These are phyloP conservation scores for Muscicapa adusta DNA, from an alignment of 2,113 vertebrate genomes.

Conservation along the genomic window DNA sequence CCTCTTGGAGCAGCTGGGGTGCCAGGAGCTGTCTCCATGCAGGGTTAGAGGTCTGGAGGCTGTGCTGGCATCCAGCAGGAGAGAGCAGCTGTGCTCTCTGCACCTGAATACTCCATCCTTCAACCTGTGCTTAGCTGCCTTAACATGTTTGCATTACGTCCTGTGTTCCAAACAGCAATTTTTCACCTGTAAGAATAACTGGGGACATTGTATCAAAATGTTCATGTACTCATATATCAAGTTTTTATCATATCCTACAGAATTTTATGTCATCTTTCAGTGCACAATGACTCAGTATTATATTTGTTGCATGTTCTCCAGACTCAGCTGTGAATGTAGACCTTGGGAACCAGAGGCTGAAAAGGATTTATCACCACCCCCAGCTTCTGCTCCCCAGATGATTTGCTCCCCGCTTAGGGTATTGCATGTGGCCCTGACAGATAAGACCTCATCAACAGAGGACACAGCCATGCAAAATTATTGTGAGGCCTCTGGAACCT, in stretches of 20 bases:
- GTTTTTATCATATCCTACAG: background rate
- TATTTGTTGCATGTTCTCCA: background rate
- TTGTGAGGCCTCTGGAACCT: background rate
- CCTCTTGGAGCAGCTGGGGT: background rate
- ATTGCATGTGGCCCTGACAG: background rate
- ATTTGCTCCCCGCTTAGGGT: background rate
- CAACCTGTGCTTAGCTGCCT: background rate
- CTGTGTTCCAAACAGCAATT: background rate
- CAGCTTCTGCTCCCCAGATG: background rate
- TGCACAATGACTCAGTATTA: background rate
- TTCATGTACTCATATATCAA: background rate
- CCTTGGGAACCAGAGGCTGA: background rate
- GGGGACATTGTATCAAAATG: background rate
- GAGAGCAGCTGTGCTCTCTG: background rate
- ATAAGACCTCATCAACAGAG: accelerated
- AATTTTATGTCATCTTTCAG: background rate
- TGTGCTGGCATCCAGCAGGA: background rate
- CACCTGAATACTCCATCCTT: background rate
- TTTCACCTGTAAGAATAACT: background rate
- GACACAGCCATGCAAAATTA: background rate
- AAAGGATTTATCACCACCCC: background rate
- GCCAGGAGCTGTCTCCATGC: background rate
- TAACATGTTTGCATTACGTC: background rate
- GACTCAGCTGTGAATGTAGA: background rate
- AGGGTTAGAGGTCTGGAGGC: background rate